A percentile compares a stretch with the other conserved stretches of the same genome.
Conservation (phyloP, 2,113 vertebrate genomes). For the Tyto alba region DNA sequence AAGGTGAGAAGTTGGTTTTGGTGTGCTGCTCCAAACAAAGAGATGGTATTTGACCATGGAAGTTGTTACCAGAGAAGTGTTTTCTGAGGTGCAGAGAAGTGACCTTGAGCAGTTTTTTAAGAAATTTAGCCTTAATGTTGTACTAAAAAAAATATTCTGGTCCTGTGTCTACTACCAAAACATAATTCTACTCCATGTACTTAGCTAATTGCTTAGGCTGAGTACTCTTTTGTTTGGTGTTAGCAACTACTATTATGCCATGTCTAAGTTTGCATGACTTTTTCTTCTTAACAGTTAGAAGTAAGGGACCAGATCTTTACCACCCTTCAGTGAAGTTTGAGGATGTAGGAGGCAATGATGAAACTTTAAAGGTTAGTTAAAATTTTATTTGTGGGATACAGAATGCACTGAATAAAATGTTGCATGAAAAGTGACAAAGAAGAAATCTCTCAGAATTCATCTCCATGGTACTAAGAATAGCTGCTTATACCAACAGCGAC, state of each 20-base stretch:
- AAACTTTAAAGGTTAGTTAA: constrained; percentile 80
- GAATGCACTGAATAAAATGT: neutral
- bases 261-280: neutral
- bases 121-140: neutral
- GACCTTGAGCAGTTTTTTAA: neutral
- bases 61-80: neutral
- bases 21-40: neutral
- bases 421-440: neutral
- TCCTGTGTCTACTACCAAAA: neutral
- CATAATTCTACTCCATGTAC: neutral
- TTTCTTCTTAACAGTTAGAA: constrained; percentile 68
- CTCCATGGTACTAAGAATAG: neutral
- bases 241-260: neutral
- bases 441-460: neutral
- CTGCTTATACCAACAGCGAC: neutral
- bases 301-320: constrained; percentile 73
- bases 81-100: neutral
- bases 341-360: constrained; percentile 90
- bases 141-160: neutral
- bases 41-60: neutral
- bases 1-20: constrained; percentile 68
- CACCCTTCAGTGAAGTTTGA: constrained; percentile 83
- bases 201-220: neutral
- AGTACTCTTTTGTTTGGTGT: neutral
- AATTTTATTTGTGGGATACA: neutral